Percentiles rank a stretch among this genome's conserved stretches.
These are phyloP conservation scores for Dolichallabes microphthalmus DNA, from an alignment of 2,113 vertebrate genomes.

Conservation along the genomic window DNA sequence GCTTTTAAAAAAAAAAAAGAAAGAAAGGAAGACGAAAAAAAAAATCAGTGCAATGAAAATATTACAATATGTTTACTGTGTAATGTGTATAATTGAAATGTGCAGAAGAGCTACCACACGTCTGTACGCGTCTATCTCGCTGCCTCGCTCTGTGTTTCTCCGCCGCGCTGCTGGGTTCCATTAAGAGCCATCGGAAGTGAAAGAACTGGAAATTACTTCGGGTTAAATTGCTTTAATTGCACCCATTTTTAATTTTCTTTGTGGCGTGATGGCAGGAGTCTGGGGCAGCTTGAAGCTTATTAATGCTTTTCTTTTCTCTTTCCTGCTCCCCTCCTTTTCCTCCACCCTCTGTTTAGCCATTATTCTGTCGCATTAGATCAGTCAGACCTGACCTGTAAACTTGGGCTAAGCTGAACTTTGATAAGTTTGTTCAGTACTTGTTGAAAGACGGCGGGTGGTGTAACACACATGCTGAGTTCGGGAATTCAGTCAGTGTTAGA, in stretches of 20 bases:
- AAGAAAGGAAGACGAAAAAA: too few species aligned
- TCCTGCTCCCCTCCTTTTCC: not conserved
- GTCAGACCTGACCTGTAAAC: slow-evolving; percentile 9
- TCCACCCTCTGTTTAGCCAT: not conserved
- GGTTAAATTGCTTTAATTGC: slow-evolving; percentile 34
- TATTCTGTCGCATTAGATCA: slow-evolving; percentile 11
- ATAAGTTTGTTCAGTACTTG: slow-evolving; percentile 10
- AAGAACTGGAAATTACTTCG: slow-evolving; percentile 41
- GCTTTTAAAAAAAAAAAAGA: too few species aligned
- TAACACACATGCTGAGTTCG: not conserved
- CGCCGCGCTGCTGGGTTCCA: slow-evolving; percentile 19
- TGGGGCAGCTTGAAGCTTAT: slow-evolving; percentile 29
- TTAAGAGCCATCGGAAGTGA: slow-evolving; percentile 39
- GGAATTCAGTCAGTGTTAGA: not conserved
- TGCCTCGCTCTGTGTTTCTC: not conserved
- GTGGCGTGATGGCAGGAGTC: slow-evolving; percentile 23
- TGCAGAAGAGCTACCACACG: too few species aligned
- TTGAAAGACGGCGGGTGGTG: not conserved
- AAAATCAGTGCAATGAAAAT: too few species aligned
- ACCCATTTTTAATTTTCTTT: slow-evolving; percentile 44
- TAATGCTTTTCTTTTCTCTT: not conserved
- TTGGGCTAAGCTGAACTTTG: slow-evolving; percentile 18
- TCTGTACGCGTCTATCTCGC: not conserved
- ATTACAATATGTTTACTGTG: too few species aligned
- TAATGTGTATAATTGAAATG: too few species aligned